phyloP scores from a whole-genome alignment of 2,797 vertebrate genomes.

The Phrynocephalus guinanensis region DNA sequence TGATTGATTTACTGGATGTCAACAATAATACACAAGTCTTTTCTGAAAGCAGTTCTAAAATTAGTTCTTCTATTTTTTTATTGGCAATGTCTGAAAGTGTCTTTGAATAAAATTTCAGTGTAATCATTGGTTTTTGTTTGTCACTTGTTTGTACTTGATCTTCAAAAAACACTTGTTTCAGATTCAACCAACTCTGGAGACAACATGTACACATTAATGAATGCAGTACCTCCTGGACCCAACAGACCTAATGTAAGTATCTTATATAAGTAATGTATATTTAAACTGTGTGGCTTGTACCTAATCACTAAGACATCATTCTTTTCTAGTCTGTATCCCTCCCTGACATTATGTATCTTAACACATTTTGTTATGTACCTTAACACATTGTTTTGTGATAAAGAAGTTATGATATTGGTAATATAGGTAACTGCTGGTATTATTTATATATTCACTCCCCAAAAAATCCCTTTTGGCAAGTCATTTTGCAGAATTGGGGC shows the following conservation, averaged over 20 bases:
- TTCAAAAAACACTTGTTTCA: slow-evolving; percentile 72
- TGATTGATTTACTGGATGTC: slow-evolving; percentile 6
- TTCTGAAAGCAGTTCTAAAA: not conserved
- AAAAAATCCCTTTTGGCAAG: not conserved
- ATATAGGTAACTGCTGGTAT: not conserved
- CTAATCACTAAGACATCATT: not conserved
- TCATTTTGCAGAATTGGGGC: not conserved
- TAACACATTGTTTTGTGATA: too few species aligned
- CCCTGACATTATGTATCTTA: too few species aligned
- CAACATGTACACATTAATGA: slow-evolving; percentile 99
- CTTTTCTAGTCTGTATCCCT: not conserved
- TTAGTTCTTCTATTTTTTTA: slow-evolving; percentile 10
- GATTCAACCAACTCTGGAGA: slow-evolving; percentile 99
- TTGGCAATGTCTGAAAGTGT: slow-evolving; percentile 47
- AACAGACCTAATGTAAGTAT: slow-evolving; percentile 94
- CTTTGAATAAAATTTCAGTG: slow-evolving; percentile 44
- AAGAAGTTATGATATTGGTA: not conserved
- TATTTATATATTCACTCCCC: not conserved
- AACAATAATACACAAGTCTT: not conserved
- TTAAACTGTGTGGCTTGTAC: slow-evolving; percentile 3
- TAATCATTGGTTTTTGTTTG: slow-evolving; percentile 43
- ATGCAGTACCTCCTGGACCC: slow-evolving; percentile 92
- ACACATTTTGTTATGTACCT: too few species aligned
- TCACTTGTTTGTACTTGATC: slow-evolving; percentile 43
- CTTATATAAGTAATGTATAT: slow-evolving; percentile 1